phyloP scores from a whole-genome alignment of 2,113 vertebrate genomes.

The Theristicus caerulescens region DNA sequence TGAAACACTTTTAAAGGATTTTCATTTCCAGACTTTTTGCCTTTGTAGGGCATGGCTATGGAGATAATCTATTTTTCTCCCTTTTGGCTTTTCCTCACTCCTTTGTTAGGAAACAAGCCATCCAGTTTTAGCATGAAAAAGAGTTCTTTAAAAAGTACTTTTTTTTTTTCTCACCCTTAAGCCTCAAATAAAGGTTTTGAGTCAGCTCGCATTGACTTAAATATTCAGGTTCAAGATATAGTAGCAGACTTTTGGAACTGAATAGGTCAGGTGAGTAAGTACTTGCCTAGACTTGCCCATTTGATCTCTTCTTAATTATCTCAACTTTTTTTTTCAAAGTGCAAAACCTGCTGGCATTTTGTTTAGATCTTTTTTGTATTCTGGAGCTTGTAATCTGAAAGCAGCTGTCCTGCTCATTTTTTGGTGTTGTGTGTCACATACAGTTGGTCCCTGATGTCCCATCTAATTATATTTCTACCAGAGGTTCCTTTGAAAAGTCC shows the following conservation, averaged over 20 bases:
- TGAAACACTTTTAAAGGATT: neutral
- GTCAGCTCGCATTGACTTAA: neutral
- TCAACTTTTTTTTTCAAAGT: neutral
- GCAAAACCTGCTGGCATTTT: neutral
- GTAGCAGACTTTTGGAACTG: neutral
- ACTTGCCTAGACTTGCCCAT: constrained; percentile 14
- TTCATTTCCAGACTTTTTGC: neutral
- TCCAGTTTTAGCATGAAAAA: neutral
- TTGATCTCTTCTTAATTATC: constrained; percentile 15
- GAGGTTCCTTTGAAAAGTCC: neutral
- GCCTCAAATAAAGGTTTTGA: neutral
- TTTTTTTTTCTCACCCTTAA: neutral
- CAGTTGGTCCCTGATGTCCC: neutral
- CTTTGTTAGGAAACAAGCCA: neutral
- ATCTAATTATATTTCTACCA: neutral
- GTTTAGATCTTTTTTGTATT: neutral
- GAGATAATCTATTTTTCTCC: neutral
- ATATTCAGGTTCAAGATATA: neutral
- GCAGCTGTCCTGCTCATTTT: neutral
- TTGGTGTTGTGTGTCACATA: neutral
- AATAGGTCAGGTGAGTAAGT: neutral
- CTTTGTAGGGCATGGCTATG: neutral
- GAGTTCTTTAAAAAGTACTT: neutral
- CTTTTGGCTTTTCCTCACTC: neutral
- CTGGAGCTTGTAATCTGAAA: neutral